Conservation (phyloP, 1,140 invertebrate species). For the Sycophila sp. region DNA sequence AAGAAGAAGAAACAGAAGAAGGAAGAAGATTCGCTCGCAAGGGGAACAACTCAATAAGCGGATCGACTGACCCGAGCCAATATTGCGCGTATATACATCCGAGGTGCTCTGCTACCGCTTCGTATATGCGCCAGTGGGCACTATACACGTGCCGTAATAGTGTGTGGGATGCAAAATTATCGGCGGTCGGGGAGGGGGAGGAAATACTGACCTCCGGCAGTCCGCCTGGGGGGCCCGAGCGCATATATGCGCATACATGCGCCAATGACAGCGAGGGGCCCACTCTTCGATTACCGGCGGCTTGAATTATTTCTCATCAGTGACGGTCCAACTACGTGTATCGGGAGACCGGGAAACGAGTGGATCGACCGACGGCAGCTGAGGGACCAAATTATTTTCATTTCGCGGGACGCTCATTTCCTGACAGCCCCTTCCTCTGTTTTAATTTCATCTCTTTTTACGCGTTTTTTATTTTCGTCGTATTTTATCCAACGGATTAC, state of each 20-base stretch:
- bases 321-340: neutral
- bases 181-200: neutral
- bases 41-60: conserved; percentile 18
- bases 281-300: conserved; percentile 22
- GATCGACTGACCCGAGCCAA: neutral
- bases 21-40: neutral
- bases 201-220: conserved; percentile 13
- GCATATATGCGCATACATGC: too few relatives aligned
- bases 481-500: too few relatives aligned
- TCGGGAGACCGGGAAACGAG: neutral
- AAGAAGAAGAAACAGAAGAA: neutral
- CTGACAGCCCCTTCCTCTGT: neutral
- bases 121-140: neutral
- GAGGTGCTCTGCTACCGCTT: conserved; percentile 3
- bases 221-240: conserved; percentile 19
- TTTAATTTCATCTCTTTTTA: too few relatives aligned
- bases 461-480: too few relatives aligned
- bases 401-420: neutral
- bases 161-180: conserved; percentile 7
- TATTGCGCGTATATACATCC: neutral
- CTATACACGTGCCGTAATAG: neutral
- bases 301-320: conserved; percentile 6
- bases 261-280: conserved; percentile 11
- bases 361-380: neutral
- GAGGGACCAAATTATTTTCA: conserved; percentile 18